Evolutionary conservation across 1,140 invertebrate species (phyloP).

Genomic region (Hylaeus volcanicus): DNA sequence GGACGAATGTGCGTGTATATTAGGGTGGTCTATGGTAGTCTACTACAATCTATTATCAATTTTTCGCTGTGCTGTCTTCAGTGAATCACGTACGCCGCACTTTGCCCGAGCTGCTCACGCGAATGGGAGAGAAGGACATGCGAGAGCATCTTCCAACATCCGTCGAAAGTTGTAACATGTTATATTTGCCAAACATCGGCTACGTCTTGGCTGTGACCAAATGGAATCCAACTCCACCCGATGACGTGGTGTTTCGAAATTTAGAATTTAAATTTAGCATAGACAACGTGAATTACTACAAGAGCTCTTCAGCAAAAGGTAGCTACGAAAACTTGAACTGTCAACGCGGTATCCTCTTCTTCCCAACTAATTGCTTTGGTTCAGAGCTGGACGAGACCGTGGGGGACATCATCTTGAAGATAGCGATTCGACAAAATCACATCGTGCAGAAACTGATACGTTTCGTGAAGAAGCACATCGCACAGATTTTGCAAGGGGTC

Average conservation of each 20-base stretch:
- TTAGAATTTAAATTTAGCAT: conserved; percentile 88
- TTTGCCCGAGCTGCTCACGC: conserved; percentile 83
- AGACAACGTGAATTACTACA: conserved; percentile 87
- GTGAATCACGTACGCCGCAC: conserved; percentile 41
- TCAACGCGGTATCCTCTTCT: background rate
- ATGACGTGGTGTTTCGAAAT: conserved; percentile 82
- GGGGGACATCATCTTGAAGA: conserved; percentile 88
- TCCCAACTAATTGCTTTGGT: conserved; percentile 43
- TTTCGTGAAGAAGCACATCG: conserved; percentile 84
- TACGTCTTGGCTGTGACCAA: conserved; percentile 87
- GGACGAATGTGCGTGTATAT: conserved; percentile 83
- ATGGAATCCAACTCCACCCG: conserved; percentile 81
- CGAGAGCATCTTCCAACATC: conserved; percentile 82
- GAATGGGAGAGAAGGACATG: conserved; percentile 86
- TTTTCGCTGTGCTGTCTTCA: background rate
- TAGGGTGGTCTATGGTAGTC: too few relatives aligned
- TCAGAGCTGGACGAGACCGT: conserved; percentile 88
- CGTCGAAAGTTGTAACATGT: conserved; percentile 86
- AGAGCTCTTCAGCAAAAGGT: conserved; percentile 88
- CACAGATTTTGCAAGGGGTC: conserved; percentile 83
- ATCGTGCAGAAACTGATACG: conserved; percentile 87
- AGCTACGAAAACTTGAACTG: conserved; percentile 9
- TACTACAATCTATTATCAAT: too few relatives aligned
- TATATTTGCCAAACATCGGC: conserved; percentile 91
- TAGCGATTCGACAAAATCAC: conserved; percentile 87